Conservation (phyloP, 2,888 invertebrate species). For the Phanerotoma sp. region DNA sequence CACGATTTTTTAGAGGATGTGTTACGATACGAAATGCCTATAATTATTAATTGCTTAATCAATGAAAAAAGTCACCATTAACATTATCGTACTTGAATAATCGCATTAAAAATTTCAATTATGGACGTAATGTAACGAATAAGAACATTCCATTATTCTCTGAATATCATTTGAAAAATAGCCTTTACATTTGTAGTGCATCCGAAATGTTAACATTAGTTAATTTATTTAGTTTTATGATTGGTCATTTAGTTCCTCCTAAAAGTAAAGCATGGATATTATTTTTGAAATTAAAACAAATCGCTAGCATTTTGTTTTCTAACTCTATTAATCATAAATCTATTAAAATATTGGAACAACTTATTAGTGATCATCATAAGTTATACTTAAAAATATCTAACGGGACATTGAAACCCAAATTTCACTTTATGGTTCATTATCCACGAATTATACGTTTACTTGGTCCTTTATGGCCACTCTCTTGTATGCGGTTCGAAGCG, state of each 20-base stretch:
- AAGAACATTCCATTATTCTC: not conserved
- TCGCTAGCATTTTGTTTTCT: not conserved
- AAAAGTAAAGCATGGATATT: not conserved
- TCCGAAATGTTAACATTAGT: not conserved
- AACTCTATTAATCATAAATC: not conserved
- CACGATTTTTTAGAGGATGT: not conserved
- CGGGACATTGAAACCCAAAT: not conserved
- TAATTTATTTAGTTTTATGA: not conserved
- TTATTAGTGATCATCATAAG: not conserved
- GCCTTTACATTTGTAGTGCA: not conserved
- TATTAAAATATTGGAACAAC: not conserved
- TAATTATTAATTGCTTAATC: not conserved
- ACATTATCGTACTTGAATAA: not conserved
- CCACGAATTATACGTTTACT: not conserved
- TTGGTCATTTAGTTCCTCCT: not conserved
- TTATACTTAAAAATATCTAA: not conserved
- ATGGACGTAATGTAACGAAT: not conserved
- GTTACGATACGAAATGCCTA: not conserved
- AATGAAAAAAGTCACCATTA: not conserved
- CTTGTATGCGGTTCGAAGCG: slow-evolving; percentile 3
- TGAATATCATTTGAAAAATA: not conserved
- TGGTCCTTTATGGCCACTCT: not conserved
- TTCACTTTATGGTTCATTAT: slow-evolving; percentile 3
- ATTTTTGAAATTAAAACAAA: not conserved
- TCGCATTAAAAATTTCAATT: not conserved